Base-by-base conservation (phyloP, 1,140 invertebrate species). In the Fragariocoptes setiger region DNA sequence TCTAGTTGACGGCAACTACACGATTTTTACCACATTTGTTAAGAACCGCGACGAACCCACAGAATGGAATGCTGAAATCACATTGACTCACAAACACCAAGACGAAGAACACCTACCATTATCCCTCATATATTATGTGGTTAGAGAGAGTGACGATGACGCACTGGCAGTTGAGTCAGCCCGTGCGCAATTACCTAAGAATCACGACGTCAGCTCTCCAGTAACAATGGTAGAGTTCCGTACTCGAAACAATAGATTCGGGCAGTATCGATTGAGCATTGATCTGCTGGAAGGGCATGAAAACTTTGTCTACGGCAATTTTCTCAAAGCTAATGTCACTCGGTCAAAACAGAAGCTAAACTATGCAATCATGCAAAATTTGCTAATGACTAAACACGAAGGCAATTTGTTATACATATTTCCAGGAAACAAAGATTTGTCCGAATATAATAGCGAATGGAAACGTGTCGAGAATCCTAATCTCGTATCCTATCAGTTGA, bases 21-120 rank as follows among this genome's bases (percentile, higher is more conserved):
- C 65, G 21, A 55, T 95, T 2, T 69, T 65, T 46, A 92, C 85
- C 0, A 74, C 74, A 2, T 95, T 88, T 60, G 67, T 95, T 0
- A 92, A 90, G 57, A 80, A 80, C 3, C 80, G 82, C 0, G 82
- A 92, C 52, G 21, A 46, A n/a, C n/a, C n/a, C n/a, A n/a, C n/a
- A 21, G 21, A 13, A 17, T 95, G 85, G 83, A 79, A 80, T 2
- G 74, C 74, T 1, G 65, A 75, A 47, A 72, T 94, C 37, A 64
- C 65, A 43, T 69, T 78, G 1, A 64, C 67, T 17, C 41, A 15
- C 25, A 38, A 21, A n/a, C 15, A 43, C 35, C 1, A 31, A 25
- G 5, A 21, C 40, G 17, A 38, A 8, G 25, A 55, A 15, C 19
- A 31, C 13, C n/a, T 41, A 20, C 42, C 44, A 13, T 52, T 63